Conservation (phyloP, 2,113 vertebrate genomes). For the Microtus ochrogaster region DNA sequence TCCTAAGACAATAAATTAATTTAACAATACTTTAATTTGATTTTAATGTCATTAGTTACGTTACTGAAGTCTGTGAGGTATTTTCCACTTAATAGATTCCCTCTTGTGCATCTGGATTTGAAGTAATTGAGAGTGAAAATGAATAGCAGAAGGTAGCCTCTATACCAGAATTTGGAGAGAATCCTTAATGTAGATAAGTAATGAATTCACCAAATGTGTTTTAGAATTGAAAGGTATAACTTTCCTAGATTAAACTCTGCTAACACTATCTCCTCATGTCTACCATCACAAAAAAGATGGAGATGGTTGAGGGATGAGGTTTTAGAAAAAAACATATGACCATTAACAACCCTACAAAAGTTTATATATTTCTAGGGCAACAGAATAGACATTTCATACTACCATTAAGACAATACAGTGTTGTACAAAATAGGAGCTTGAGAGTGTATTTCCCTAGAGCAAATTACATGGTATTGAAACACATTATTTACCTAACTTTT, state of each 20-base stretch:
- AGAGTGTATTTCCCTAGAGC: no score
- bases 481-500: no score
- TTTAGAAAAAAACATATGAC: no score
- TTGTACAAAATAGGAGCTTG: no score
- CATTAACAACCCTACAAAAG: no score
- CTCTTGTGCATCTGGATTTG: not conserved
- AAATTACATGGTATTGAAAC: no score
- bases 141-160: not conserved
- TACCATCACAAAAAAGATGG: not conserved
- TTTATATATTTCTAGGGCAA: no score
- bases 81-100: not conserved
- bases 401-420: no score
- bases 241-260: not conserved
- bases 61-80: not conserved
- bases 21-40: not conserved
- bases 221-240: not conserved
- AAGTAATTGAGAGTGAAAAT: not conserved
- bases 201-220: not conserved
- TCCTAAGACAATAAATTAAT: not conserved
- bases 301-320: not conserved
- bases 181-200: not conserved
- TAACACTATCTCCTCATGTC: not conserved
- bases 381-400: no score
- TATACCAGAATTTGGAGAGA: not conserved
- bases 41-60: slow-evolving; percentile 4